Base-by-base conservation (phyloP, 1,140 invertebrate species). In the Bombus balteatus region DNA sequence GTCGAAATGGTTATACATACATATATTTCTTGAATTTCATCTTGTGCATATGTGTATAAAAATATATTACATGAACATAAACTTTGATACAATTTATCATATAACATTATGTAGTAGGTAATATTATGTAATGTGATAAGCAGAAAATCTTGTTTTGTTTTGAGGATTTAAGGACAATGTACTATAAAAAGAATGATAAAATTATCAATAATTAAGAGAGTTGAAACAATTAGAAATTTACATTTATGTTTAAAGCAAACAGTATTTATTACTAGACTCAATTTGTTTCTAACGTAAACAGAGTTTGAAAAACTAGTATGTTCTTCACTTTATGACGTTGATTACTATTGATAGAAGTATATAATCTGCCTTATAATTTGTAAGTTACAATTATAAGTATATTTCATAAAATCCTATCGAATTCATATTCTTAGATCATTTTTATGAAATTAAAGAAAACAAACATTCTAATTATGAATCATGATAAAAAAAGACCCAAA, bases 211-310 rank as follows among this genome's bases (percentile, higher is more conserved):
- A 59, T 70, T 62, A 59, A 71, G 10, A 47, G 9, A 32, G 41
- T 72, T 70, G 3, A 59, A 34, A 43, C 28, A 28, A 83, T 83
- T 72, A 37, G 32, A 85, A n/a, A 62, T 72, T 78, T 57, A 37
- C 9, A 39, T 72, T 78, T 84, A 28, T 15, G 28, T 59, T 34
- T 62, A 41, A 72, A 59, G 57, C 28, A 39, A 53, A 37, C 76
- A 72, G 68, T 84, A 79, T 79, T 62, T 72, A 65, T 65, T 41
- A 53, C 15, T 47, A 53, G 18, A 18, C 65, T 59, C 25, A 43
- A 53, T 80, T 62, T 72, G n/a, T 39, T 80, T 85, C 15, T 59
- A 22, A 65, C 2, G 1, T 37, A 43, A 83, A 41, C 5, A 32
- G 10, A 83, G 22, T 53, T 73, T 3, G 6, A 37, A 72, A 77